Percentiles rank a stretch among this genome's conserved stretches.
These are phyloP conservation scores for Gadus chalcogrammus DNA, from an alignment of 2,113 vertebrate genomes.

Conservation along the genomic window DNA sequence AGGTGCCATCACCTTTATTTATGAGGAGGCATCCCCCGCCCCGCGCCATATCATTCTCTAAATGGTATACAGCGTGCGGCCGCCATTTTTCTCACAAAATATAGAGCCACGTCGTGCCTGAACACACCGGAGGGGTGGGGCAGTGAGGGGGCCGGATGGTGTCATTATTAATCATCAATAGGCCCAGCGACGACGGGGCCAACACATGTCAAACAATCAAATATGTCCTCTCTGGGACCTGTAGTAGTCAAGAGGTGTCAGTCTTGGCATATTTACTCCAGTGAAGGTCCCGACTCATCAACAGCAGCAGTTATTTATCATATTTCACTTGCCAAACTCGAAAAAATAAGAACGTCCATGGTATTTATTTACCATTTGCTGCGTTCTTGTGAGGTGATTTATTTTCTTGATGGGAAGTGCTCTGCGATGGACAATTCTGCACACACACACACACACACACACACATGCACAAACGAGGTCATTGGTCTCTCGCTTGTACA, in stretches of 20 bases:
- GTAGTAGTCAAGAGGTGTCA: conserved; percentile 22
- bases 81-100: conserved; percentile 68
- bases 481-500: too few relatives aligned
- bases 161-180: conserved; percentile 70
- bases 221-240: conserved; percentile 49
- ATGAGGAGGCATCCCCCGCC: conserved; percentile 65
- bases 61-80: conserved; percentile 68
- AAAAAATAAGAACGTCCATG: conserved; percentile 35
- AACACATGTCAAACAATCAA: conserved; percentile 64
- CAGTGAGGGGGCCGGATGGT: too few relatives aligned
- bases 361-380: neutral
- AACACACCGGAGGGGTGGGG: conserved; percentile 31
- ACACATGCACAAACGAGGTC: too few relatives aligned
- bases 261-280: conserved; percentile 56
- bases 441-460: too few relatives aligned
- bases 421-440: too few relatives aligned
- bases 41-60: conserved; percentile 67
- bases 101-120: conserved; percentile 66
- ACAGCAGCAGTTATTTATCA: conserved; percentile 41
- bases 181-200: conserved; percentile 51
- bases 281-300: conserved; percentile 53
- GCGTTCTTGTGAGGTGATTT: too few relatives aligned
- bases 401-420: too few relatives aligned
- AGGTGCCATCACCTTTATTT: conserved; percentile 74
- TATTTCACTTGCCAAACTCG: neutral